Base-by-base conservation (phyloP, 2,888 invertebrate genomes). In the Lysandra bellargus region DNA sequence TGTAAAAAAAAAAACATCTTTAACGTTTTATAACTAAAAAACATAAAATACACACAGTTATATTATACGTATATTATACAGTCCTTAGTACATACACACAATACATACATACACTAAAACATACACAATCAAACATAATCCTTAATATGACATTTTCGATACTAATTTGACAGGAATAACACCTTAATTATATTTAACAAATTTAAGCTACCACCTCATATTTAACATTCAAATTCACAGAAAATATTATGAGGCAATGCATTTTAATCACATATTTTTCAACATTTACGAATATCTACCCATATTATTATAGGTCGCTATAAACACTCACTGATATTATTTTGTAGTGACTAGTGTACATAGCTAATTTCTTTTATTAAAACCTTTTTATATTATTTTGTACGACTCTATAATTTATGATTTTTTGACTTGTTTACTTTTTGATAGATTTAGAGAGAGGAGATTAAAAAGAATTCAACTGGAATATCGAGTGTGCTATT, bases 91-190 rank as follows among this genome's bases (percentile, higher is more conserved):
- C 14, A 6, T 40, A 40, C 40, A 40, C 40, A 40, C 40, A 40
- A 53, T 53, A 72, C 73, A 78, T 78, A 78, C 78, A 78, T 73
- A 57, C 37, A 78, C 72, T 30, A 72, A 69, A 78, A 73, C 30
- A 72, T 78, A 80, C 78, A 80, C 61, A 80, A 30, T 74, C 30
- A 73, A 60, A 74, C 72, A 80, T 80, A 53, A 53, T 40, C 40
- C 40, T 40, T 40, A 40, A 40, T 40, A 40, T 40, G 40, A 40
- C 40, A 40, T 40, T 79, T 79, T 78, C 78, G 78, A 78, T 79
- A 79, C 78, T 79, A 77, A 78, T 79, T 79, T 78, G 75, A 64
- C 80, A 78, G 72, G 73, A 78, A 78, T 77, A 77, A 57, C 77
- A 77, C 77, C 53, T 57, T 57, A 37, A 37, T 37, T 37, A 37